Conservation (phyloP, 92 coral and sea anemone species). For the Muricea muricata region DNA sequence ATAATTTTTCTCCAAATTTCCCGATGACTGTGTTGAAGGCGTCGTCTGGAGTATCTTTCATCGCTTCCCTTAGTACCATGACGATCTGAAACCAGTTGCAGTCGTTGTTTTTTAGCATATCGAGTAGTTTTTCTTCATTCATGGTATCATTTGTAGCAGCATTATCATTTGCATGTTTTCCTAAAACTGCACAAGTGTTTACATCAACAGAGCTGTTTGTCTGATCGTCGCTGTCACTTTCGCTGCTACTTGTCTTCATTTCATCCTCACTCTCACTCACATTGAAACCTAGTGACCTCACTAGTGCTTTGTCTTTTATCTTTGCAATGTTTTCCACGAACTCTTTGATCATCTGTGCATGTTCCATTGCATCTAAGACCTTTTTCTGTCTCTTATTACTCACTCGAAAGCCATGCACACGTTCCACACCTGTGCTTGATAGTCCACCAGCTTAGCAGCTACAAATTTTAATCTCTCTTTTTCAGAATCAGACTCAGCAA, state of each 20-base stretch:
- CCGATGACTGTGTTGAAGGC: neutral
- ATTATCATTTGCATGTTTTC: neutral
- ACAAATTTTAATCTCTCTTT: conserved; percentile 21
- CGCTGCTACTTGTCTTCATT: too few species aligned
- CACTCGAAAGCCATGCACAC: conserved; percentile 13
- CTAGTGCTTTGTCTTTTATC: neutral
- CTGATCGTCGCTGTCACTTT: too few species aligned
- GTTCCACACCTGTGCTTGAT: neutral
- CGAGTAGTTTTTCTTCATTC: neutral
- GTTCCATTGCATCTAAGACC: conserved; percentile 40
- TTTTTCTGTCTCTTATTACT: neutral
- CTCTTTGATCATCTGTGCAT: conserved; percentile 36
- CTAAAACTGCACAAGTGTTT: too few species aligned
- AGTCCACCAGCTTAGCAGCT: conserved; percentile 40
- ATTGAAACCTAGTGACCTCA: conserved; percentile 13
- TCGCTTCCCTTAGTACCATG: neutral
- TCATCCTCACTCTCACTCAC: conserved; percentile 12
- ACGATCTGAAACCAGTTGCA: conserved; percentile 27
- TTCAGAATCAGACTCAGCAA: conserved; percentile 26
- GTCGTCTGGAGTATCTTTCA: neutral
- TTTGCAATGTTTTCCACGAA: conserved; percentile 16
- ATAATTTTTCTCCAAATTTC: conserved; percentile 64
- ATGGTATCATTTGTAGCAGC: neutral
- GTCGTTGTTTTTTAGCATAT: neutral
- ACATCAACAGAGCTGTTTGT: neutral